Evolutionary conservation across 2,888 invertebrate species (phyloP), one percentile per base, ranked within the genome.

Genomic region (Ptychoptera albimana): DNA sequence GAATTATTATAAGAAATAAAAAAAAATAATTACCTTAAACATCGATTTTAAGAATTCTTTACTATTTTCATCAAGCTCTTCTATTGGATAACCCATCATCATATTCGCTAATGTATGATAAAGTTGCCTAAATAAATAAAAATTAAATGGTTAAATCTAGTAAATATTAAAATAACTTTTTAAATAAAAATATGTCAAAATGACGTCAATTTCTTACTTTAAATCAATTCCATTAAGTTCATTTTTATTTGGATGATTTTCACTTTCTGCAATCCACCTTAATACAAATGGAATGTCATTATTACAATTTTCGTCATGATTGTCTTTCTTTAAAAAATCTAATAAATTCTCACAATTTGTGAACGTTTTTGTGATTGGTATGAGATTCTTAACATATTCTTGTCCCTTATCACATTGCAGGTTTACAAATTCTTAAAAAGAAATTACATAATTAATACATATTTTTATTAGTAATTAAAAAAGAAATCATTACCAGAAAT

Each of bases 41-140:
- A 23, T 7, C 3, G 23, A 23, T 23, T 23, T 23, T 23, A 23
- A 23, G 23, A 23, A 23, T 23, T 23, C 23, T 5, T 3, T 23
- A 7, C 7, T 23, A 23, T 23, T 23, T 7, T 23, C 38, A 46
- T 52, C 50, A 12, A 63, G 31, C 6, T 52, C 49, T 10, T 52
- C 49, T 43, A 59, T 62, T 3, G 62, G 60, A 10, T 58, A 53
- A 0, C 62, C 62, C n/a, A 54, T 47, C 45, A 63, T 50, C 1
- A 57, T 57, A 38, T 57, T 57, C 16, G 57, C 55, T 3, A 62
- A n/a, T 48, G 59, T 62, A 31, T 45, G 49, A 35, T 62, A 62
- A 29, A 59, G 53, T 37, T 53, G 52, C 37, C 63, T 62, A 38
- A 35, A 50, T 45, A 23, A 6, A 2, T 16, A 10, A 48, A 15